Conservation (phyloP, 2,113 vertebrate species). For the Tragulus kanchil region DNA sequence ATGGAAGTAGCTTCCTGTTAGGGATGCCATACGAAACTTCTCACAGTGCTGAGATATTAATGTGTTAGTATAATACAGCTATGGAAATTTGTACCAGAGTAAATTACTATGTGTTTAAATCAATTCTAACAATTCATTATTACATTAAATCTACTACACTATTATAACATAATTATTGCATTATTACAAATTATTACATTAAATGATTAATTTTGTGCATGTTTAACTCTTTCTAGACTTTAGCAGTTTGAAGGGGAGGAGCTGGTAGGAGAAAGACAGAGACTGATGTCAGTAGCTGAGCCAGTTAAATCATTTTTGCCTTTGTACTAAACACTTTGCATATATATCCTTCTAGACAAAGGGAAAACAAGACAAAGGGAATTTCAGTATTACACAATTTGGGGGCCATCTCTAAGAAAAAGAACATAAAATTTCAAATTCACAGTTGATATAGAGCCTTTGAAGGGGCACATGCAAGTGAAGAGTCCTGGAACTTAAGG, state of each 20-base stretch:
- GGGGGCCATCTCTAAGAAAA: not conserved
- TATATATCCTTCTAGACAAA: not conserved
- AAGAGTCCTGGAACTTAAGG: not conserved
- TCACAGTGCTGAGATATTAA: not conserved
- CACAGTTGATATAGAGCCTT: not conserved
- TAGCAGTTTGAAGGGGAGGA: not conserved
- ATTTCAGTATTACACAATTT: not conserved
- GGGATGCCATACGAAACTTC: not conserved
- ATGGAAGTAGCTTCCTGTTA: not conserved
- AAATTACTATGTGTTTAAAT: not conserved
- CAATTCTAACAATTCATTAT: not conserved
- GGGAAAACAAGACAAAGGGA: not conserved
- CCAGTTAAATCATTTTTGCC: not conserved
- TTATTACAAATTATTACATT: not conserved
- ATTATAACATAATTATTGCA: not conserved
- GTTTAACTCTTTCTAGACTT: too few species aligned
- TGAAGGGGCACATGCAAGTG: not conserved
- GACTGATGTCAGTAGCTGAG: not conserved
- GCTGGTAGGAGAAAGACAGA: not conserved
- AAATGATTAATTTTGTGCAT: too few species aligned
- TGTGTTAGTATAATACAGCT: not conserved
- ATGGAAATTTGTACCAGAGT: not conserved
- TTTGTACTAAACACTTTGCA: not conserved
- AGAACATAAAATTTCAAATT: not conserved
- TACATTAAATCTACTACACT: not conserved